Evolutionary conservation across 2,888 invertebrate genomes (phyloP), one percentile per base, ranked within the genome.

Genomic region (Muschampia plurimacula): DNA sequence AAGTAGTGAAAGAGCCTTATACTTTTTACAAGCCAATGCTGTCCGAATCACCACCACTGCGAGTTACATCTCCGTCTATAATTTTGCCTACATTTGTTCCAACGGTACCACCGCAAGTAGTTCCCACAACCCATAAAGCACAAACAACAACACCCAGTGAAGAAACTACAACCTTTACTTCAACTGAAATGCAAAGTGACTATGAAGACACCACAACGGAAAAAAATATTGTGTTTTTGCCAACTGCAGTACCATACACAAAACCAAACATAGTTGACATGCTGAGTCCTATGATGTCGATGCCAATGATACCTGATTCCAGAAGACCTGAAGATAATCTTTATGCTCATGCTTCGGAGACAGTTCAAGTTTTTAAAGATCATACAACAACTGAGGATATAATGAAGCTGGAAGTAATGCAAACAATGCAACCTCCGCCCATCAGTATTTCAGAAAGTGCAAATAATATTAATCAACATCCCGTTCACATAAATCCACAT

Each of bases 401-500:
- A n/a, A 65, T 77, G n/a, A 82, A 89, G 80, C 82, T 95, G 75
- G 89, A 95, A 82, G 91, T 91, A 13, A 95, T 96, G 95, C 95
- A 95, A 86, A 95, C 95, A n/a, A 95, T 96, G 95, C 95, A 95
- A 78, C 95, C 95, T 3, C 95, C 95, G 46, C 94, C 95, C 3
- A 84, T 89, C 2, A 82, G 85, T 28, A 83, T 83, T 76, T 67
- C 81, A 64, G 89, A 89, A 77, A 87, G 77, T 74, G 79, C 86
- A 49, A 83, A 82, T 65, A 65, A 76, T 49, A 66, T 81, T 46
- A 77, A 83, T 36, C 84, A 83, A 69, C 82, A 84, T 76, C 81
- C 79, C n/a, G 80, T 84, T 74, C 84, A 88, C 76, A 82, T 83
- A 6, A 88, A 87, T 79, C 82, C 85, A 39, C 83, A 87, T 73